A percentile compares a stretch with the other conserved stretches of the same genome.
Evolutionary conservation across 37 sponge, comb jelly and placozoan species (phyloP).

Genomic region (Axinella damicornis): DNA sequence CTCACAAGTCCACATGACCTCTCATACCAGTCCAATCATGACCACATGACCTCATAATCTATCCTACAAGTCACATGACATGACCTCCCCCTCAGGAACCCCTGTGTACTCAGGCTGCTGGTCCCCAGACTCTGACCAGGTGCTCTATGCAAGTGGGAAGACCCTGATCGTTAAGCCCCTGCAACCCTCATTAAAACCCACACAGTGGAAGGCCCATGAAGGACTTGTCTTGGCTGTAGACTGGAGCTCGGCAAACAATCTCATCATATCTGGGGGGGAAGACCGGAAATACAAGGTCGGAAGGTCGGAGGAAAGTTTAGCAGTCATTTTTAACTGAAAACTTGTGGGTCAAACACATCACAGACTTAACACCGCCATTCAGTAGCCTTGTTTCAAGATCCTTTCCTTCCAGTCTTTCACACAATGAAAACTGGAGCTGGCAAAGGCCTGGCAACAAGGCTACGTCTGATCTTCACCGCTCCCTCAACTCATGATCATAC

Average conservation of each 20-base stretch:
- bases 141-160: constrained; percentile 85
- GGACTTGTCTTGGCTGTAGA: constrained; percentile 84
- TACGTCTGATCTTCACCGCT: not conserved
- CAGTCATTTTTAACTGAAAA: not conserved
- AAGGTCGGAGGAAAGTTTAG: not conserved
- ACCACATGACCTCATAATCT: too few relatives aligned
- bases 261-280: constrained; percentile 95
- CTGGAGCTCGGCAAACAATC: constrained; percentile 88
- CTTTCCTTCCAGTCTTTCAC: too few relatives aligned
- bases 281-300: constrained; percentile 94
- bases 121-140: constrained; percentile 94
- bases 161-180: constrained; percentile 89
- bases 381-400: too few relatives aligned
- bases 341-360: not conserved
- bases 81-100: constrained; percentile 43
- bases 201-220: constrained; percentile 98
- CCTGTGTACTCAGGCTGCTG: constrained; percentile 91
- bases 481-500: not conserved
- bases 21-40: too few relatives aligned
- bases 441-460: too few relatives aligned
- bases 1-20: not conserved
- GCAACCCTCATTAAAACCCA: constrained; percentile 84
- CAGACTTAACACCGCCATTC: too few relatives aligned
- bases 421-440: too few relatives aligned
- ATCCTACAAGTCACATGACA: too few relatives aligned